phyloP scores from a whole-genome alignment of 2,888 invertebrate genomes.

The Hypomecis atomaria region DNA sequence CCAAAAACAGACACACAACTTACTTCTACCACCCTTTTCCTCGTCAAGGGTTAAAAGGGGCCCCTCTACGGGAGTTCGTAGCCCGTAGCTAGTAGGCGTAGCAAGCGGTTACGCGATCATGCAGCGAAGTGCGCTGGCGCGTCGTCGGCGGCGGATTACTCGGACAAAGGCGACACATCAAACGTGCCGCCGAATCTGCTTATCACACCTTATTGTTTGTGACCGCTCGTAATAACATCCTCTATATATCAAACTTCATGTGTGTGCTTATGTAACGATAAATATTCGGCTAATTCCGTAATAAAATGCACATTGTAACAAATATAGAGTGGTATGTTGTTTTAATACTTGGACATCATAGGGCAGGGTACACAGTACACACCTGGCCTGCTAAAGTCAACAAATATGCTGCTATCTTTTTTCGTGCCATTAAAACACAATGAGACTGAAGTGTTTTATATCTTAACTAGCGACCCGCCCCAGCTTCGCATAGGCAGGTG shows the following conservation, averaged over 20 bases:
- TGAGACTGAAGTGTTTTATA: too few species aligned
- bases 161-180: constrained; percentile 79
- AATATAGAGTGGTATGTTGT: not conserved
- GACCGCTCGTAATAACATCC: constrained; percentile 72
- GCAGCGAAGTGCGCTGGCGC: constrained; percentile 7
- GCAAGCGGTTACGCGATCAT: constrained; percentile 18
- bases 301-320: constrained; percentile 32
- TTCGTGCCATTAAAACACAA: too few species aligned
- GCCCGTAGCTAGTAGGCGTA: constrained; percentile 56
- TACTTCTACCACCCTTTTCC: too few species aligned
- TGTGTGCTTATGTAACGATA: constrained; percentile 60
- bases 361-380: too few species aligned
- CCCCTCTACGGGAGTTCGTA: constrained; percentile 40
- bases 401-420: too few species aligned
- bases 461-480: too few species aligned
- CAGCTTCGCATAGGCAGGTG: too few species aligned
- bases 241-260: constrained; percentile 70
- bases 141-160: constrained; percentile 69
- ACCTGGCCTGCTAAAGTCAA: too few species aligned
- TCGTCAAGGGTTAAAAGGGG: not conserved
- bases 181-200: constrained; percentile 80
- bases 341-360: too few species aligned
- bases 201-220: constrained; percentile 79
- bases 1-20: too few species aligned
- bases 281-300: constrained; percentile 43